Conservation (phyloP, 2,888 invertebrate species). For the Xanthia togata region DNA sequence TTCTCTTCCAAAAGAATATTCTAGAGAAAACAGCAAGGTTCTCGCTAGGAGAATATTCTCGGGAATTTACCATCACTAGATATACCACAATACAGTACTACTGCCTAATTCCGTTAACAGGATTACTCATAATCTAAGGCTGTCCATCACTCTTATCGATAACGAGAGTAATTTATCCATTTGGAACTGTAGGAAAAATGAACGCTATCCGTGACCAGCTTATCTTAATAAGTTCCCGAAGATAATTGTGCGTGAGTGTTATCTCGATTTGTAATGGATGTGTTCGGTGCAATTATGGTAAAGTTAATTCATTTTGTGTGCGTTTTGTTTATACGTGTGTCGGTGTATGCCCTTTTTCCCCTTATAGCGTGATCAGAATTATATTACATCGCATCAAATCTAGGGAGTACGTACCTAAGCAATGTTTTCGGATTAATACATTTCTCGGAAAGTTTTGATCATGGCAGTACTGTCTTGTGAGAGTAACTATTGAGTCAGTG, state of each 20-base stretch:
- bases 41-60: background rate
- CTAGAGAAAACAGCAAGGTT: background rate
- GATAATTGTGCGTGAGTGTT: constrained; percentile 80
- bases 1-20: background rate
- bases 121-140: constrained; percentile 86
- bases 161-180: constrained; percentile 82
- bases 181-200: constrained; percentile 79
- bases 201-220: constrained; percentile 82
- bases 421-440: background rate
- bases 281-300: constrained; percentile 77
- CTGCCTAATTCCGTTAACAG: constrained; percentile 75
- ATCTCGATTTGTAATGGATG: constrained; percentile 73
- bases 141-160: constrained; percentile 85
- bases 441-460: constrained; percentile 5
- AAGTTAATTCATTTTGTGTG: constrained; percentile 74
- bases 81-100: constrained; percentile 56
- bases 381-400: constrained; percentile 26
- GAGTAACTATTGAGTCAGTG: background rate
- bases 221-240: constrained; percentile 88
- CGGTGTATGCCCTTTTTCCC: constrained; percentile 21
- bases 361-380: constrained; percentile 45
- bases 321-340: constrained; percentile 35
- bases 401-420: background rate
- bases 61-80: background rate
- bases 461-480: background rate